Base-by-base conservation (phyloP, 1,140 invertebrate species). In the Scaptomyza pallida region DNA sequence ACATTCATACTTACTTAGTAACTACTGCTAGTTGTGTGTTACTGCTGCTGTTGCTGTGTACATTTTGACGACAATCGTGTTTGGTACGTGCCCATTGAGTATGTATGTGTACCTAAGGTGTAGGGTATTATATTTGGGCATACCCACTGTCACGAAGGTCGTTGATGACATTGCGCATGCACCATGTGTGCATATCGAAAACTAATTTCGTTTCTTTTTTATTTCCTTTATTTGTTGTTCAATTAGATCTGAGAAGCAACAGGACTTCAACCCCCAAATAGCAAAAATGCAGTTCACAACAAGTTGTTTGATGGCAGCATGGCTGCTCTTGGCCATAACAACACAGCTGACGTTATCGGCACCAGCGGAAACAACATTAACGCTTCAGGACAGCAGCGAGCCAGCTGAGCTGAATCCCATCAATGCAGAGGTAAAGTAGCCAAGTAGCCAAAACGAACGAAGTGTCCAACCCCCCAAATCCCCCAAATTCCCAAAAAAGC, bases 381-480 rank as follows among this genome's bases (percentile, higher is more conserved):
- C 44, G 0, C 35, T 78, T 33, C 74, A 85, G 57, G 75, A 82
- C 30, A 71, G 44, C 59, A 79, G 61, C 64, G 75, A 80, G 10
- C 65, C 72, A 5, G 78, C 51, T 41, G 90, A 91, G 45, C 56
- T 91, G 60, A 91, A 91, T 75, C 90, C 90, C 48, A 89, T 91
- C 45, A 90, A 90, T 64, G 69, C 76, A 17, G 80, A 91, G 90
- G 89, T 91, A 90, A 90, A 52, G 48, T 71, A 30, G 21, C 8
- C 33, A 35, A 35, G 48, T 71, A 26, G 30, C 33, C 12, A 40
- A n/a, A 30, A 26, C 23, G 12, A 44, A 26, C 6, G 13, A 41
- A 23, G 21, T 23, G 5, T 5, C 1, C 21, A 23, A 23, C 21
- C 21, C 23, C 23, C 23, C 23, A 26, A 26, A 4, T n/a, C n/a